Evolutionary conservation across 2,888 invertebrate species (phyloP), one percentile per base, ranked within the genome.

Genomic region (Cheilosia soror): DNA sequence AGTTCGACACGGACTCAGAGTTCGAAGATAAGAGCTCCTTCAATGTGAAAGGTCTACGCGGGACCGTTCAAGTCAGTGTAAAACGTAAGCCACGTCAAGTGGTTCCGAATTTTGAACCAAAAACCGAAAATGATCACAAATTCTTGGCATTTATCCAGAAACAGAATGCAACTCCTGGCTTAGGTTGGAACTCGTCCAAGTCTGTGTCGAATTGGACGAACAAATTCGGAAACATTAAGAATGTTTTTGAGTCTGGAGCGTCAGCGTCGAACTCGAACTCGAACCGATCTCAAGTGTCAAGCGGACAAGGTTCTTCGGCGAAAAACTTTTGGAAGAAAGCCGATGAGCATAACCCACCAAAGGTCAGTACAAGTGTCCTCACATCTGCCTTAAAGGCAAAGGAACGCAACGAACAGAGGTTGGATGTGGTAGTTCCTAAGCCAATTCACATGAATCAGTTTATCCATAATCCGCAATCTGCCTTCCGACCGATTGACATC

Each of bases 91-190:
- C 92, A 4, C 93, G 91, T 42, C 92, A 92, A 60, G 91, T 90
- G 49, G 94, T 96, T 44, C 96, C 96, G 0, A 93, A 94, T 1
- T 96, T 97, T 88, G 94, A 94, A 87, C 96, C 97, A 0, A 97
- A 96, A 92, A 97, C 97, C 0, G 97, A 97, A 66, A 97, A 96
- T 89, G 97, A 97, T 90, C 94, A 94, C 71, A 97, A 97, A 90
- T 97, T 97, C 89, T 92, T 97, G 63, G 96, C 97, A 0, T 95
- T 97, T 88, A 95, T 97, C 90, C 95, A 95, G 87, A 96, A 96
- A 89, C 95, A 95, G 87, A 96, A 94, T 89, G 94, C 94, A 55
- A 93, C 92, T 44, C 90, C 91, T 2, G 91, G 91, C 1, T 72
- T 90, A 2, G 90, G 90, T n/a, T 92, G 92, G 91, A 91, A 89